Base-by-base conservation (phyloP, 1,140 invertebrate genomes). In the Drosophila aff. region DNA sequence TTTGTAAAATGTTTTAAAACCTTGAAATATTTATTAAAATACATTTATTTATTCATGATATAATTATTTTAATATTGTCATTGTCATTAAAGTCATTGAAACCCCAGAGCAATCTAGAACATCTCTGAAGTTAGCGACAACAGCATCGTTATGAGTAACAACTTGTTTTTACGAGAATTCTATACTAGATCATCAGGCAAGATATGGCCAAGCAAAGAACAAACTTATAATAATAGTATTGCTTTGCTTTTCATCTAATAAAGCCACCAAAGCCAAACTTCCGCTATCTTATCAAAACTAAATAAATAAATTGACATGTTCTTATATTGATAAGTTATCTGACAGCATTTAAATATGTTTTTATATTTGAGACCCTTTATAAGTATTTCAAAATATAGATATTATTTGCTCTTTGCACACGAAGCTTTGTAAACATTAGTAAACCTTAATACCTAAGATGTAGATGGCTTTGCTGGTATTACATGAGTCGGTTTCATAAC, bases 241-340 rank as follows among this genome's bases (percentile, higher is more conserved):
- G n/a, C 26, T 57, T 31, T 31, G 16, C 6, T 2, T 28, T 33
- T 11, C 33, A 63, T 21, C 36, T 16, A 41, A 10, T 23, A 13
- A 59, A 15, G 9, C 2, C 41, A 15, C n/a, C 28, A 44, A 11
- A 23, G 15, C 7, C 16, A 4, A 43, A 43, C 31, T 44, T 62
- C 13, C 23, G 7, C 16, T 33, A 31, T 36, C 57, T 62, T 66
- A 63, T 61, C 58, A n/a, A 16, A 9, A 26, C 33, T 26, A 44
- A 63, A 63, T 38, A n/a, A 57, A 40, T 71, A 31, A 23, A 40
- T 31, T 58, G 15, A 66, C 43, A 31, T 63, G 58, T 13, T 65
- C 13, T 26, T 31, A 18, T 36, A 18, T 11, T n/a, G 63, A 65
- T 62, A 65, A 40, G 7, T 15, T 13, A 15, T 64, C 53, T 21